Evolutionary conservation across 1,140 invertebrate species (phyloP).

Genomic region (Magallana gigas): DNA sequence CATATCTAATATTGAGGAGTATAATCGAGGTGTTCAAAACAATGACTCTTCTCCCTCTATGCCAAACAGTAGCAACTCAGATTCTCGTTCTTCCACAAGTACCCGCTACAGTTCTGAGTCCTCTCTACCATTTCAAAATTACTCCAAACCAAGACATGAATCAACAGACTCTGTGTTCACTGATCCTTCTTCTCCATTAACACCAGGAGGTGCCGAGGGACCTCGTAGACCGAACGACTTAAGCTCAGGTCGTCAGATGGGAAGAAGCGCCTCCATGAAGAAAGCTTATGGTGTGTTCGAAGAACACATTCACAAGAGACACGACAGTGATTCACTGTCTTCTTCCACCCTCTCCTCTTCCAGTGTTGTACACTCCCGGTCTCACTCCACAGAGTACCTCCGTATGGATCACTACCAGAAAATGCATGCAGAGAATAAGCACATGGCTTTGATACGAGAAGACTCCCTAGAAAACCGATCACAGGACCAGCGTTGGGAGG

Average conservation of each 20-base stretch:
- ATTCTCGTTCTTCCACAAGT: constrained; percentile 55
- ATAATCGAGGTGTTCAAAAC: background rate
- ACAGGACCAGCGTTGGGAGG: constrained; percentile 57
- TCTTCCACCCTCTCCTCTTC: constrained; percentile 38
- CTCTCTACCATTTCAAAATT: background rate
- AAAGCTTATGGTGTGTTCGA: constrained; percentile 73
- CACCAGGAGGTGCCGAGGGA: background rate
- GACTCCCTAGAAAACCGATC: constrained; percentile 61
- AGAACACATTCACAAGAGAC: constrained; percentile 61
- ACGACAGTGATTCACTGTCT: constrained; percentile 58
- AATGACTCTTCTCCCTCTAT: constrained; percentile 38
- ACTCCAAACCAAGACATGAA: constrained; percentile 46
- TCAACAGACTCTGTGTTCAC: constrained; percentile 60
- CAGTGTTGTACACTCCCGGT: constrained; percentile 52
- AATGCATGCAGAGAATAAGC: constrained; percentile 55
- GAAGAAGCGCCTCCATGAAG: constrained; percentile 69
- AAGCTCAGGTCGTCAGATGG: constrained; percentile 28
- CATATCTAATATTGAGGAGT: constrained; percentile 40
- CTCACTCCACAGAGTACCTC: constrained; percentile 62
- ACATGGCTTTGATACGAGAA: constrained; percentile 69
- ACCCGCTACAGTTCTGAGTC: constrained; percentile 55
- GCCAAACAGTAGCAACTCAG: constrained; percentile 51
- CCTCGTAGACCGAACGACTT: constrained; percentile 7
- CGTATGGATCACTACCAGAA: constrained; percentile 59
- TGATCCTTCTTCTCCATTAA: constrained; percentile 43